phyloP scores from a whole-genome alignment of 1,140 invertebrate species.

The Thaumetopoea pityocampa region DNA sequence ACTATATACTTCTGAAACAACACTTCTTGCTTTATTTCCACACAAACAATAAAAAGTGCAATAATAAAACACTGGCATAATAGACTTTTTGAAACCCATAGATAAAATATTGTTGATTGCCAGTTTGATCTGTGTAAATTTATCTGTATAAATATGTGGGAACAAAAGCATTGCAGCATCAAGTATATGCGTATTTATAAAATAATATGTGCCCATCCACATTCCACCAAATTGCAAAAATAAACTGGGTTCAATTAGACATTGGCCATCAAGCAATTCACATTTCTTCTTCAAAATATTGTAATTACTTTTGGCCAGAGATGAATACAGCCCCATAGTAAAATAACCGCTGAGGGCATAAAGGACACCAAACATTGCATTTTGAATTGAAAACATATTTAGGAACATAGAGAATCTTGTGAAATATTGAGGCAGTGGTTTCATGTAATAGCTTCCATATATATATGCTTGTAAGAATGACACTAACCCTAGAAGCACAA shows the following conservation, averaged over 20 bases:
- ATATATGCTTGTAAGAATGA: slow-evolving; percentile 68
- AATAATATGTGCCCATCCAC: slow-evolving; percentile 83
- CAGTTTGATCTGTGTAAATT: slow-evolving; percentile 79
- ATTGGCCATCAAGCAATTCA: slow-evolving; percentile 51
- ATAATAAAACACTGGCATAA: slow-evolving; percentile 80
- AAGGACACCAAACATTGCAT: slow-evolving; percentile 75
- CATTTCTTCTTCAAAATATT: slow-evolving; percentile 69
- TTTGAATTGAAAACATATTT: slow-evolving; percentile 78
- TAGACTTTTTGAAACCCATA: slow-evolving; percentile 75
- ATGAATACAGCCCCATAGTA: slow-evolving; percentile 79
- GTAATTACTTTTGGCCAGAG: slow-evolving; percentile 75
- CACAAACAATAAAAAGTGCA: slow-evolving; percentile 77
- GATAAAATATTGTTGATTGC: slow-evolving; percentile 76
- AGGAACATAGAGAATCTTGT: slow-evolving; percentile 80
- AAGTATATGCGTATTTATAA: slow-evolving; percentile 76
- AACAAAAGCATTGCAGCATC: slow-evolving; percentile 78
- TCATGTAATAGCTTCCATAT: slow-evolving; percentile 58
- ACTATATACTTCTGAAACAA: slow-evolving; percentile 67
- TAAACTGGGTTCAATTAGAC: slow-evolving; percentile 61
- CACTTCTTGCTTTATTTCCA: slow-evolving; percentile 63
- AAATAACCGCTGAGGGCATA: slow-evolving; percentile 78
- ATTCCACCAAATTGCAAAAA: slow-evolving; percentile 81
- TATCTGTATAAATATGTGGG: slow-evolving; percentile 81
- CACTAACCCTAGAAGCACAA: slow-evolving; percentile 51
- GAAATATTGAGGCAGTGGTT: slow-evolving; percentile 68